A percentile compares a stretch with the other conserved stretches of the same genome.
These are phyloP conservation scores for Trinorchestia longiramus DNA, from an alignment of 1,140 invertebrate genomes.

Conservation along the genomic window DNA sequence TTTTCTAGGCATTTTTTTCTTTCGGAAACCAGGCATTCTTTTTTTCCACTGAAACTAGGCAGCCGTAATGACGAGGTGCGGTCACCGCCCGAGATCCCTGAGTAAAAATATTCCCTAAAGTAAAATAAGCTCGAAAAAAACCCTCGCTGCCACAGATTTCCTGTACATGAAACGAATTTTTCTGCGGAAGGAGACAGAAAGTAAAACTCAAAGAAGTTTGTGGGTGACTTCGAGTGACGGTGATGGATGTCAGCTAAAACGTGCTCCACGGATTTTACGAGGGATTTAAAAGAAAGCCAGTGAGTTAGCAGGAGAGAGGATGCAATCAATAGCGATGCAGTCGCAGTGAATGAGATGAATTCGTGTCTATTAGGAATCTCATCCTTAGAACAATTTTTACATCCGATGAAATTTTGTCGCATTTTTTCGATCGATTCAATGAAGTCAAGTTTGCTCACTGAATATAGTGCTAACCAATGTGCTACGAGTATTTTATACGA, in stretches of 20 bases:
- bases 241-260: not conserved
- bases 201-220: not conserved
- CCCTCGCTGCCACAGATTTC: not conserved
- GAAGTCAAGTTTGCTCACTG: no score
- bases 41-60: not conserved
- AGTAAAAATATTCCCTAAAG: not conserved
- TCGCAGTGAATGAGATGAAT: no score
- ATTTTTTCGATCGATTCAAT: no score
- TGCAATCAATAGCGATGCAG: not conserved
- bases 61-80: not conserved
- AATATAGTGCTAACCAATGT: no score
- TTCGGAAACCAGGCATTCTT: not conserved
- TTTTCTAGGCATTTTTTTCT: no score
- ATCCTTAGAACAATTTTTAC: no score
- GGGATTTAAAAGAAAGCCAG: not conserved
- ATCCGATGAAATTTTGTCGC: no score
- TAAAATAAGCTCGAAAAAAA: not conserved
- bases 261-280: not conserved
- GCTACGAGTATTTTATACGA: no score
- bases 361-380: no score
- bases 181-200: not conserved
- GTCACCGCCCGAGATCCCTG: not conserved
- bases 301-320: not conserved
- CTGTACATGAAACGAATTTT: not conserved
- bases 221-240: not conserved